phyloP scores from a whole-genome alignment of 2,888 invertebrate species.

The Craniophora ligustri region DNA sequence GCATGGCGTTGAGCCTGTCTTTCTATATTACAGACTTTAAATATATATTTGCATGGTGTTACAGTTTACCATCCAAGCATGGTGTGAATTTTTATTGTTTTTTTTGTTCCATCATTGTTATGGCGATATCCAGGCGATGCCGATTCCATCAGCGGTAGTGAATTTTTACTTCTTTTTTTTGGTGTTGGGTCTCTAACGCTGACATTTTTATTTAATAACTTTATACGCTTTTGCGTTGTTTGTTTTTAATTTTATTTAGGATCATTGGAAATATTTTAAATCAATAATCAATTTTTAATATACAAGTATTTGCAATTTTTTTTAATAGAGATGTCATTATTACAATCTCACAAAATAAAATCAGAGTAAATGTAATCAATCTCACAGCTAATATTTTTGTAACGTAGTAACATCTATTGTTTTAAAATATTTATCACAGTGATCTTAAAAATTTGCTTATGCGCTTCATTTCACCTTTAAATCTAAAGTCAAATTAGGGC shows the following conservation, averaged over 20 bases:
- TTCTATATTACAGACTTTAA: conserved; percentile 2
- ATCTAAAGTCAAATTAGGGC: too few relatives aligned
- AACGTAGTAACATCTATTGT: conserved; percentile 2
- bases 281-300: not conserved
- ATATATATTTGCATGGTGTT: conserved; percentile 56
- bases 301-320: too few relatives aligned
- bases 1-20: conserved; percentile 49
- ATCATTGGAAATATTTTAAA: conserved; percentile 34
- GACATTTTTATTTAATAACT: conserved; percentile 34
- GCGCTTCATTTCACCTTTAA: not conserved
- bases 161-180: conserved; percentile 80
- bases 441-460: conserved; percentile 11
- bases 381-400: too few relatives aligned
- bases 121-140: conserved; percentile 90
- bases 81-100: conserved; percentile 77
- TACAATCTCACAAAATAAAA: too few relatives aligned
- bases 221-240: conserved; percentile 8
- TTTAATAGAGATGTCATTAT: too few relatives aligned
- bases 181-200: conserved; percentile 70
- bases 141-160: conserved; percentile 91
- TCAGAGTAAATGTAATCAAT: too few relatives aligned
- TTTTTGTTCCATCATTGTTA: conserved; percentile 85
- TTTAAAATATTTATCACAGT: conserved; percentile 34
- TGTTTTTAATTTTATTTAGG: conserved; percentile 11
- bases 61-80: conserved; percentile 72